Evolutionary conservation across 2,888 invertebrate genomes (phyloP), one percentile per base, ranked within the genome.

Genomic region (Pyralis farinalis): DNA sequence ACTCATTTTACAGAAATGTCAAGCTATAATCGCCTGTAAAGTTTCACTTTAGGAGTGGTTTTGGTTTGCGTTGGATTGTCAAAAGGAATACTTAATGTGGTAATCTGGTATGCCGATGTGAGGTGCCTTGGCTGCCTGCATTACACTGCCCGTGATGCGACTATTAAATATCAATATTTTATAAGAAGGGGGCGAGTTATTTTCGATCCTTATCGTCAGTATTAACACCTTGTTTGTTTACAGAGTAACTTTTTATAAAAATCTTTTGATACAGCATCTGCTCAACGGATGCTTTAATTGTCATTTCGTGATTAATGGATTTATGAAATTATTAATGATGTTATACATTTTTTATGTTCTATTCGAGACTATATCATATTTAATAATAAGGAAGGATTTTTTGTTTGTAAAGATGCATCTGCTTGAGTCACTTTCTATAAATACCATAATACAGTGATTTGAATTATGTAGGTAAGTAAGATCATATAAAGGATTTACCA

Each of bases 171-270:
- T 84, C 82, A 81, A 87, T 88, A 87, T 84, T 82, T 86, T 81
- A 84, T 77, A 75, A 69, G 61, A 66, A 63, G 63, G 75, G 68
- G 76, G 71, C 57, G 66, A 75, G 69, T 63, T 73, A 71, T 72
- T 76, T 66, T 58, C 44, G 85, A 87, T 87, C 49, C 58, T 67
- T 81, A 86, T 87, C 88, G 57, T 49, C 48, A 50, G 61, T 71
- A 78, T 84, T 82, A 87, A 87, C 88, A 84, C 87, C 85, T 86
- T 85, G 86, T 87, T 83, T 81, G 72, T 82, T 79, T 81, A 73
- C 67, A 71, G 56, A 67, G 56, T 58, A 55, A 51, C 55, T 63
- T 69, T 65, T 55, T 59, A 69, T 66, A 58, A 71, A 66, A 58
- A 51, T 53, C 62, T 64, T 71, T 67, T 63, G 54, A 61, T 67